These are phyloP conservation scores for Phaenicophaeus curvirostris DNA, from an alignment of 2,797 vertebrate species.

Conservation along the genomic window DNA sequence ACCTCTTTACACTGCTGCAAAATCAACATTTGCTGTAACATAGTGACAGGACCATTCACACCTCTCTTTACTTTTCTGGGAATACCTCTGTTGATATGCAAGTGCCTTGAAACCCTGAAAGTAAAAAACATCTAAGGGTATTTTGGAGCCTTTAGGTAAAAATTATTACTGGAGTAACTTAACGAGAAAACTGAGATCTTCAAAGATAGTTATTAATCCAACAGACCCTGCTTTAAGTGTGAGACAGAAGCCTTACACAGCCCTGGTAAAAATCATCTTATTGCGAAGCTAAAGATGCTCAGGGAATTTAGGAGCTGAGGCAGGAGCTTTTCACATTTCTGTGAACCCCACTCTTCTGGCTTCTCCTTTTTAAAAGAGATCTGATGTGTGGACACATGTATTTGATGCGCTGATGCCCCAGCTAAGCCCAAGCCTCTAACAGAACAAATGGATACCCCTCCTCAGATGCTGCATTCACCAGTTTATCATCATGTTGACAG, in stretches of 20 bases:
- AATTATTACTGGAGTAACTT: not conserved
- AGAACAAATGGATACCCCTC: not conserved
- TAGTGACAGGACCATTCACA: not conserved
- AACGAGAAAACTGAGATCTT: not conserved
- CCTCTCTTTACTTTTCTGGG: not conserved
- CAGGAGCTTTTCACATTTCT: not conserved
- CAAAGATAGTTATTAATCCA: not conserved
- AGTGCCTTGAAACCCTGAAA: not conserved
- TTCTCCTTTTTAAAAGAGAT: not conserved
- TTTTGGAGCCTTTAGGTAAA: not conserved
- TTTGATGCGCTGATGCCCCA: not conserved
- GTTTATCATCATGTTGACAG: not conserved
- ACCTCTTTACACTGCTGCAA: not conserved
- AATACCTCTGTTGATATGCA: not conserved
- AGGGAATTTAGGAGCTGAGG: not conserved
- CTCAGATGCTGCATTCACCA: not conserved
- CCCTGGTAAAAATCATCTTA: not conserved
- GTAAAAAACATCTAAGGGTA: not conserved
- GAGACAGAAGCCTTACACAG: not conserved
- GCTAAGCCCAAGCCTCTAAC: not conserved
- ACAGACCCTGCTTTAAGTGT: not conserved
- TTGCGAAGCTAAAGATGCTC: not conserved
- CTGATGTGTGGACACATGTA: not conserved
- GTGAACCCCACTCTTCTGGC: not conserved
- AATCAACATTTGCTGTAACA: not conserved